A percentile compares a stretch with the other conserved stretches of the same genome.
Conservation (phyloP, 2,888 invertebrate species). For the Parnassius apollo region DNA sequence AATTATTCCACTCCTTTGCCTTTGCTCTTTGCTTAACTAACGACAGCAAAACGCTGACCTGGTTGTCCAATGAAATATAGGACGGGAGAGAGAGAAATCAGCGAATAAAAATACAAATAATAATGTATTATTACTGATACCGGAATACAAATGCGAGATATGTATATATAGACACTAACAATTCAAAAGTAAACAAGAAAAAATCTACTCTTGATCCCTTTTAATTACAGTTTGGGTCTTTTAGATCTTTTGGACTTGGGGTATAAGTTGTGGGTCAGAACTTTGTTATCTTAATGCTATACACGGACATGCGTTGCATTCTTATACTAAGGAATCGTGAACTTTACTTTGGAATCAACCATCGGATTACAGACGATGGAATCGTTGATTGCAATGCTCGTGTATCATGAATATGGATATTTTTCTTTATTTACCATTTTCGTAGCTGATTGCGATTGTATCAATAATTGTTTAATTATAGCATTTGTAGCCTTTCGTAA, state of each 20-base stretch:
- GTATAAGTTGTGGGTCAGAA: constrained; percentile 26
- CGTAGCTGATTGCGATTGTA: too few species aligned
- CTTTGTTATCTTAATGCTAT: constrained; percentile 30
- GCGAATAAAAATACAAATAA: too few species aligned
- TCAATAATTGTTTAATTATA: too few species aligned
- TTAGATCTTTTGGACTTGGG: constrained; percentile 6
- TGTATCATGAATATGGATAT: constrained; percentile 68
- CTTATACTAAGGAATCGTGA: constrained; percentile 47
- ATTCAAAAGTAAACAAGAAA: constrained; percentile 4
- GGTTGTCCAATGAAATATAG: too few species aligned
- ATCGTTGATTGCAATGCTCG: constrained; percentile 31
- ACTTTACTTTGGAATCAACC: constrained; percentile 41
- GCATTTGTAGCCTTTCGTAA: constrained; percentile 53
- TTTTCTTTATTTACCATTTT: constrained; percentile 64
- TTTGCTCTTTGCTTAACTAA: too few species aligned
- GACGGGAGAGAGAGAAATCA: too few species aligned
- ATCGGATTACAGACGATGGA: constrained; percentile 29
- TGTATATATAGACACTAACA: too few species aligned
- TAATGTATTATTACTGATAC: too few species aligned
- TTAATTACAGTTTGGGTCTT: constrained; percentile 8
- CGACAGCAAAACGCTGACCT: too few species aligned
- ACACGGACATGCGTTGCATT: constrained; percentile 41
- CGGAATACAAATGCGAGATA: too few species aligned
- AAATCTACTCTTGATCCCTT: constrained; percentile 1
- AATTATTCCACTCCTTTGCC: too few species aligned